Evolutionary conservation across 2,797 vertebrate genomes (phyloP).

Genomic region (Pseudopleuronectes americanus): DNA sequence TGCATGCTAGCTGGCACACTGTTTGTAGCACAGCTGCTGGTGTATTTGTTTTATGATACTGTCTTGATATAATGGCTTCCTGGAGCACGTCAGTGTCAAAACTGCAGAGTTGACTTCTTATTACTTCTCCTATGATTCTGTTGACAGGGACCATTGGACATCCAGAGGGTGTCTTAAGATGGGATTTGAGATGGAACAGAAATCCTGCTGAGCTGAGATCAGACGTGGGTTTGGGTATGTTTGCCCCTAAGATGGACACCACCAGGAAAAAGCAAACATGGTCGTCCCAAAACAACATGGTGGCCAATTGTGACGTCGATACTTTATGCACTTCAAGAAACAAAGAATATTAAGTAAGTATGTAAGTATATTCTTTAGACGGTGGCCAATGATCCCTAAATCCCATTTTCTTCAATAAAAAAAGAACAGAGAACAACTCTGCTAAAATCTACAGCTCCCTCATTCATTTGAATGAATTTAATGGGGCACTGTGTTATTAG

Average conservation of each 20-base stretch:
- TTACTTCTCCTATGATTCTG: not conserved
- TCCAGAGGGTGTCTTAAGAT: not conserved
- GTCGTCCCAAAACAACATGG: too few species aligned
- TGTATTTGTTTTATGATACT: slow-evolving; percentile 1
- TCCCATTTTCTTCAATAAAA: not conserved
- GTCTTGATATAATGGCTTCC: not conserved
- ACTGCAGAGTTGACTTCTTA: not conserved
- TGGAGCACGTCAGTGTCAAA: not conserved
- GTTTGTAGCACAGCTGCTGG: not conserved
- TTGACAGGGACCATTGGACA: not conserved
- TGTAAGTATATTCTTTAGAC: not conserved
- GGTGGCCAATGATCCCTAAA: not conserved
- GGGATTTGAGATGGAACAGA: not conserved
- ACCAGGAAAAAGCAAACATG: too few species aligned
- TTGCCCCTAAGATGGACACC: too few species aligned
- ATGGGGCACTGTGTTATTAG: too few species aligned
- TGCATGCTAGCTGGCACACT: not conserved
- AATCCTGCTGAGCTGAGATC: not conserved
- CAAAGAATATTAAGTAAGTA: too few species aligned
- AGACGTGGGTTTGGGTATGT: too few species aligned
- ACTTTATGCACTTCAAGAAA: too few species aligned
- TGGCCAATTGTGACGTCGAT: too few species aligned
- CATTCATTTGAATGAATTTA: too few species aligned
- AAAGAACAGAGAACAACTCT: too few species aligned
- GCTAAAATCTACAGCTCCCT: too few species aligned